Evolutionary conservation across 1,140 invertebrate genomes (phyloP).

Genomic region (Drosophila erecta): DNA sequence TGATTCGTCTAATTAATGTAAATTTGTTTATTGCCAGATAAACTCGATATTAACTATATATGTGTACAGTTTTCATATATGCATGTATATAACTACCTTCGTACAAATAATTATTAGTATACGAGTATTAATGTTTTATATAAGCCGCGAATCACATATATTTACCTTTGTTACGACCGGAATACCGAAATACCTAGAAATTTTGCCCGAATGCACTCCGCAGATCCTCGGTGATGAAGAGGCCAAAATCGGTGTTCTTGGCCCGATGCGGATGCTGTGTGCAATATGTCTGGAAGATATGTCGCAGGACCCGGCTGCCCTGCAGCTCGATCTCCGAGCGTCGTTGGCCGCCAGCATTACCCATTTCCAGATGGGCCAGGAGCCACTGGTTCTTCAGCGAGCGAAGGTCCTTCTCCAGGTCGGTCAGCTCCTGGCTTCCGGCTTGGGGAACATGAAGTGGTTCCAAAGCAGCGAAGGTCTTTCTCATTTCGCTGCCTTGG

Average conservation of each 20-base stretch:
- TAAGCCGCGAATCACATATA: conserved; percentile 67
- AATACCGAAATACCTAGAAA: conserved; percentile 34
- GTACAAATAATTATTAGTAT: conserved; percentile 28
- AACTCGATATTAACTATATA: conserved; percentile 57
- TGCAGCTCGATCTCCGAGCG: conserved; percentile 55
- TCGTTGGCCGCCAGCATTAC: conserved; percentile 17
- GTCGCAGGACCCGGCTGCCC: conserved; percentile 63
- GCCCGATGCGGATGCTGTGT: conserved; percentile 69
- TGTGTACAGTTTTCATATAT: conserved; percentile 37
- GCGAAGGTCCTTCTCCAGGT: conserved; percentile 52
- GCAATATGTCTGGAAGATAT: conserved; percentile 79
- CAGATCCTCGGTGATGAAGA: conserved; percentile 70
- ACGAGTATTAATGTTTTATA: conserved; percentile 4
- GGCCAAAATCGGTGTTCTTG: conserved; percentile 65
- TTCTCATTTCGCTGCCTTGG: conserved; percentile 45
- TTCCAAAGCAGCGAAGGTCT: conserved; percentile 54
- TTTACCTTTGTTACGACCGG: conserved; percentile 36
- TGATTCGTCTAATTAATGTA: conserved; percentile 35
- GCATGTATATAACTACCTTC: conserved; percentile 19
- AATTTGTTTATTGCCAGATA: conserved; percentile 50
- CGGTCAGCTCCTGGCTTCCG: conserved; percentile 17
- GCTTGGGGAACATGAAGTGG: conserved; percentile 65
- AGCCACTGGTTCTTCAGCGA: conserved; percentile 65
- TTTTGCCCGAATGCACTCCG: conserved; percentile 55
- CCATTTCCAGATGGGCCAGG: conserved; percentile 57